Evolutionary conservation across 2,113 vertebrate genomes (phyloP), one percentile per base, ranked within the genome.

Genomic region (Okapia johnstoni): DNA sequence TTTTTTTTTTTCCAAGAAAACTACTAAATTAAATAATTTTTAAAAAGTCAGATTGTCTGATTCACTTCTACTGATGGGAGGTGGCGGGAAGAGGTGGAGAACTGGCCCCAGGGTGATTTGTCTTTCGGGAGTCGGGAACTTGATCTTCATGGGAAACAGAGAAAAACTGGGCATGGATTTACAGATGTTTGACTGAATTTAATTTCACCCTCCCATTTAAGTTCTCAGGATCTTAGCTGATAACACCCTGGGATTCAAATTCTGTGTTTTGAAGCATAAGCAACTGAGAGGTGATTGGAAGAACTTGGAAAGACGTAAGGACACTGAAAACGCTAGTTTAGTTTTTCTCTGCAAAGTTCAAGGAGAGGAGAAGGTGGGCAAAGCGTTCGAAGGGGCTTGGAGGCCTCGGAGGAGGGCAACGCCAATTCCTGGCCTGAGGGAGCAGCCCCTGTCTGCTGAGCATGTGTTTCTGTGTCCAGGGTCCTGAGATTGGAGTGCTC

Each of bases 1-100:
- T 97, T 46, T 66, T 97, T 46, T 66, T 63, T 97, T 97, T 95
- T 81, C 70, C 87, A 97, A 89, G 94, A 98, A 98, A 97, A 98
- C 54, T 97, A 98, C 96, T 98, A 98, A 98, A 98, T 99, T 98
- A 98, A 98, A 98, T 98, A 98, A 97, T 98, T 97, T 98, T 98
- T 98, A 97, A 97, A 98, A 98, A 98, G 98, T 94, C 96, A 90
- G 5, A 88, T 77, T 3, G 90, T 2, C 54, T 92, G 77, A 85
- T 86, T 97, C 40, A 17, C 95, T 97, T 97, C 70, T 83, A 1
- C 36, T 33, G 26, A 16, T 77, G 73, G 33, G 76, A 86, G 57
- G 36, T 48, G 40, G 61, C 11, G n/a, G 66, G 14, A 58, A 58
- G 63, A n/a, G n/a, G 30, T 17, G 58, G 52, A 25, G 33, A 83